Conservation (phyloP, 2,797 vertebrate species). For the Potorous gilbertii region DNA sequence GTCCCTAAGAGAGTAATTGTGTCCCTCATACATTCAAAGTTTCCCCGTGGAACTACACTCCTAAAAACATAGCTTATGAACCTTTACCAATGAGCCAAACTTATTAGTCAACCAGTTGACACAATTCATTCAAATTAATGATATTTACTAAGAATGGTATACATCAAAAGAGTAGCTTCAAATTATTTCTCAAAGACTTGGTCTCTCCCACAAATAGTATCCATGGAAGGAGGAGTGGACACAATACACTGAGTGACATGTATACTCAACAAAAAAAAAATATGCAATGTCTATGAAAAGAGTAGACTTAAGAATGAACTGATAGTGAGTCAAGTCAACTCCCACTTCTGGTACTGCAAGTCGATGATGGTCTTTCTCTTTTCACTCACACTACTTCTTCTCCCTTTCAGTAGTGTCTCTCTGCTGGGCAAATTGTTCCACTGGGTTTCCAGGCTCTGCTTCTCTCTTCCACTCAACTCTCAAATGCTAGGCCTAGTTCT, state of each 20-base stretch:
- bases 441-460: neutral
- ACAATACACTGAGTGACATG: too few relatives aligned
- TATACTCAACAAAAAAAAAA: neutral
- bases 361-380: neutral
- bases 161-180: neutral
- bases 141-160: neutral
- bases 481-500: neutral
- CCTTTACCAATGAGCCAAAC: neutral
- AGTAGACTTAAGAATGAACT: neutral
- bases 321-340: neutral
- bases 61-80: neutral
- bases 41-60: neutral
- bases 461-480: neutral
- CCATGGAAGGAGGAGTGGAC: neutral
- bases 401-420: neutral
- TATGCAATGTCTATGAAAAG: neutral
- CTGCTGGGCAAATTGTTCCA: neutral
- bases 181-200: neutral
- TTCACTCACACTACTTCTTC: neutral
- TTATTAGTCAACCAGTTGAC: neutral
- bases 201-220: neutral
- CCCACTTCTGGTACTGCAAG: neutral
- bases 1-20: neutral
- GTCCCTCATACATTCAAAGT: neutral
- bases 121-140: neutral